Percentiles rank a stretch among this genome's conserved stretches.
phyloP scores from a whole-genome alignment of 2,113 vertebrate genomes.

The Thunnus thynnus region DNA sequence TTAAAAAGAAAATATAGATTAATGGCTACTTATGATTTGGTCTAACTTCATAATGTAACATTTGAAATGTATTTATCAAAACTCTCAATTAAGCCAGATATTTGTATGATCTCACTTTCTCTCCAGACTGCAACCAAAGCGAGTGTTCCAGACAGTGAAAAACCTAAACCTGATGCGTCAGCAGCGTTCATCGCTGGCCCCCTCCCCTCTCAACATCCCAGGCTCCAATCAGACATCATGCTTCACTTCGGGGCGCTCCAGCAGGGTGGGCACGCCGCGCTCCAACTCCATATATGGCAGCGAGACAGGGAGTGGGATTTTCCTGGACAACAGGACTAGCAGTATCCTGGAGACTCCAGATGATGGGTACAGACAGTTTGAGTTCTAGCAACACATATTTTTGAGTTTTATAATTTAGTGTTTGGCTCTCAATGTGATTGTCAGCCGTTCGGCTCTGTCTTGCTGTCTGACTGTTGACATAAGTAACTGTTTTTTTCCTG shows the following conservation, averaged over 20 bases:
- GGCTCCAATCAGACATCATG: slow-evolving; percentile 98
- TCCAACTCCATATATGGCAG: slow-evolving; percentile 92
- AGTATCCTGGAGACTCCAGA: slow-evolving; percentile 89
- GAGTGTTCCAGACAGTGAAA: slow-evolving; percentile 95
- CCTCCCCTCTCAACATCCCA: slow-evolving; percentile 97
- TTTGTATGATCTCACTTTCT: slow-evolving; percentile 37
- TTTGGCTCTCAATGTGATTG: not conserved
- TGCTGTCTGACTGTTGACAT: not conserved
- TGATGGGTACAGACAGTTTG: slow-evolving; percentile 83
- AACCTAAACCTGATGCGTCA: slow-evolving; percentile 95
- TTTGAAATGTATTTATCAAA: not conserved
- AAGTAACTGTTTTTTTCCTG: not conserved
- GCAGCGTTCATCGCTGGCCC: slow-evolving; percentile 89
- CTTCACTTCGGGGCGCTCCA: slow-evolving; percentile 93
- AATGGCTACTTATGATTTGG: not conserved
- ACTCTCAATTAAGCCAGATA: not conserved
- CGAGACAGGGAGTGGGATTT: slow-evolving; percentile 85
- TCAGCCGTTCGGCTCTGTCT: not conserved
- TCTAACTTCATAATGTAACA: not conserved
- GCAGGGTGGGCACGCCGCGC: slow-evolving; percentile 93
- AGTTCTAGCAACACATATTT: not conserved
- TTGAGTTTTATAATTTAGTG: not conserved
- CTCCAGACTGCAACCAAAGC: slow-evolving; percentile 91
- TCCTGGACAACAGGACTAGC: slow-evolving; percentile 93
- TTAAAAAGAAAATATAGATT: not conserved